Conservation (phyloP, 2,113 vertebrate species). For the Pongo pygmaeus region DNA sequence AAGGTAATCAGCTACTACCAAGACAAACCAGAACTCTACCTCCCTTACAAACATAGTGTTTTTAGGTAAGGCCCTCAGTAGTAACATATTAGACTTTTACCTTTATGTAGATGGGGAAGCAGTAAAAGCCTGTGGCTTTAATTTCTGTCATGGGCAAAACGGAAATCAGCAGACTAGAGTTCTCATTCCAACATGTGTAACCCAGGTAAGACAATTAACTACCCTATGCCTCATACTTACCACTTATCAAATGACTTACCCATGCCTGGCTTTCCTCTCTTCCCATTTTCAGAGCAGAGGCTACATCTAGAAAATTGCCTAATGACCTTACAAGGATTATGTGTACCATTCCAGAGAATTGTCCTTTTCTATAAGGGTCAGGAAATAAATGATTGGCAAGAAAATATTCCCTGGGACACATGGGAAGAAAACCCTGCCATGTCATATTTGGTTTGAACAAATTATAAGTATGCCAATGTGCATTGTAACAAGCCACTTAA, state of each 20-base stretch:
- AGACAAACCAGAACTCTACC: background rate
- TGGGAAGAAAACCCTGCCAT: background rate
- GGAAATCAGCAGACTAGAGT: background rate
- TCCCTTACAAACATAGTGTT: background rate
- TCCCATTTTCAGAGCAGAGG: background rate
- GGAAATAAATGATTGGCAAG: slow-evolving; percentile 49
- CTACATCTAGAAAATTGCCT: background rate
- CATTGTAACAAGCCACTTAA: background rate
- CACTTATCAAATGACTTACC: background rate
- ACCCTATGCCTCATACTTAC: background rate
- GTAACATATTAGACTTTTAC: background rate
- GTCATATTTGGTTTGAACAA: slow-evolving; percentile 4
- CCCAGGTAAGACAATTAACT: background rate
- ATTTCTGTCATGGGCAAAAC: background rate
- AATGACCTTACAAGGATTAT: background rate
- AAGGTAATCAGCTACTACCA: background rate
- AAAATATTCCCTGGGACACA: background rate
- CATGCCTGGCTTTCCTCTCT: background rate
- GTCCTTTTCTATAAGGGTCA: background rate
- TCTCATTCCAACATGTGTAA: background rate
- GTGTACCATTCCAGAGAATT: background rate
- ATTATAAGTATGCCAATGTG: slow-evolving; percentile 38
- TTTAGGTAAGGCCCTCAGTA: background rate
- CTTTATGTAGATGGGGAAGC: background rate
- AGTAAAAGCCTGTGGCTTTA: background rate